Evolutionary conservation across 2,888 invertebrate species (phyloP), one percentile per base, ranked within the genome.

Genomic region (Tenthredo distinguenda): DNA sequence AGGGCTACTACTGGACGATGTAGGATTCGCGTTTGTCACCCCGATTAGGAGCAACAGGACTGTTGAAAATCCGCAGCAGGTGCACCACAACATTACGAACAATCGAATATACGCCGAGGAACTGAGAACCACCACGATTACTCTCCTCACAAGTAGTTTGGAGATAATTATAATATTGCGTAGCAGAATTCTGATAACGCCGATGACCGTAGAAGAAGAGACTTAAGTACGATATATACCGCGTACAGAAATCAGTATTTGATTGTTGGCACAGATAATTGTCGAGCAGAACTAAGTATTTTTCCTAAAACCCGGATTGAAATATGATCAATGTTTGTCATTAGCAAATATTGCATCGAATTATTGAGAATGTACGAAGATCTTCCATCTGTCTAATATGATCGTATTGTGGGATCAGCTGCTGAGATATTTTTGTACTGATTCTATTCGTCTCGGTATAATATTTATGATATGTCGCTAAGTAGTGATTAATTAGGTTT

Each of bases 31-130:
- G 7, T 21, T n/a, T 37, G 26, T 7, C 21, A 18, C 31, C 21
- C 47, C 68, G 68, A 65, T 34, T 15, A 83, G 68, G 34, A 83
- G n/a, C 31, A 68, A 18, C 31, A 83, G 31, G n/a, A 47, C 34
- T 21, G 68, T 47, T 47, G 7, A 26, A 3, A 34, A 68, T 6
- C 31, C 3, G 34, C 71, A 12, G 10, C 43, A 68, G 50, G 12
- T 12, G 68, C 18, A 82, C 83, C 71, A 12, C 71, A n/a, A 50
- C 31, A 40, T 68, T 47, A 31, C 26, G 9, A 4, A 18, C n/a
- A 68, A 83, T 65, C 31, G 18, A 31, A 26, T 74, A 83, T n/a
- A 47, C 50, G 31, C 47, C 71, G 21, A 43, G 40, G 40, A 40
- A 68, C 47, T 83, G 68, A 4, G 6, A 40, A 37, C 31, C 26